Base-by-base conservation (phyloP, 2,797 vertebrate genomes). In the Cyprinodon diabolis region DNA sequence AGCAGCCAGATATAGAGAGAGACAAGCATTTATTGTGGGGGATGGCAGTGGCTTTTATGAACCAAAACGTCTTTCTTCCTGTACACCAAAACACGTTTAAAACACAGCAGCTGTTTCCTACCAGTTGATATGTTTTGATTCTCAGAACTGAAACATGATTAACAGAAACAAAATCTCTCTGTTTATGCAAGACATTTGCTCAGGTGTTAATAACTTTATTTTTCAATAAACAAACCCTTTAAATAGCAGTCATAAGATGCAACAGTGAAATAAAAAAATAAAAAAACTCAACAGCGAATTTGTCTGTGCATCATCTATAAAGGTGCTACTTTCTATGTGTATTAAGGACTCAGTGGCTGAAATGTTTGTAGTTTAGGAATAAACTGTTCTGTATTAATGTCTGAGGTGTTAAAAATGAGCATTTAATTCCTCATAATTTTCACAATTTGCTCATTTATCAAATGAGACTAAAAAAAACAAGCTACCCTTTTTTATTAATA, bases 11-110 rank as follows among this genome's bases (percentile, higher is more conserved):
- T 57, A 40, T 65, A 30, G 30, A 43, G 75, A 73, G 79, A 86
- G 69, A 75, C 75, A 89, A 82, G 82, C 79, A 55, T 94, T 93
- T 92, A 93, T 92, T 93, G 51, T 81, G 89, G 87, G 81, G 83
- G 65, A 85, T 86, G 88, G 88, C 83, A 91, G 84, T 89, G 85
- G 79, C 78, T 69, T 69, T 76, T 83, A 85, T 66, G 89, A 89
- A 91, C 69, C 45, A 58, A 89, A 74, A 73, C 65, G 15, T 25
- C 10, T 48, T 76, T 43, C 72, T 75, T 62, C 35, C 35, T 74
- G 76, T 55, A 55, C 57, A 82, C 49, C 74, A 82, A 90, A 87
- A 86, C 74, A 1, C 19, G 23, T 85, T 87, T 71, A 89, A 90
- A 90, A 91, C 74, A 77, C 82, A 82, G 74, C 19, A 66, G 17